Conservation (phyloP, 2,113 vertebrate genomes). For the Anarrhichthys ocellatus region DNA sequence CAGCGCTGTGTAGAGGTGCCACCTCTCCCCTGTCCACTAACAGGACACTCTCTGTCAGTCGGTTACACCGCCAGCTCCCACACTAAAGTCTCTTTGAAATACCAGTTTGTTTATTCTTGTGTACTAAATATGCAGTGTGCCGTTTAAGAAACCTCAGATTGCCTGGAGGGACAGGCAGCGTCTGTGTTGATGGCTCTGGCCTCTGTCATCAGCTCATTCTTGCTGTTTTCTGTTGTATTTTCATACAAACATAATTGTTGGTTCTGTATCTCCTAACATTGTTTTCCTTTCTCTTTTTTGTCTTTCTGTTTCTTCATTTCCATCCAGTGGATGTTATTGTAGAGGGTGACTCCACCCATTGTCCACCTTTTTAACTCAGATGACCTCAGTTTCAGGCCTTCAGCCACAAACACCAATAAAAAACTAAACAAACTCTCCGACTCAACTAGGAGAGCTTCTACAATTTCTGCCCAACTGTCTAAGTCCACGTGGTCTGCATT, state of each 20-base stretch:
- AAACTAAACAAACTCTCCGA: background rate
- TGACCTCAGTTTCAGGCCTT: background rate
- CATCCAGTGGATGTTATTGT: background rate
- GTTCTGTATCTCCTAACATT: background rate
- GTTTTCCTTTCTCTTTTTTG: background rate
- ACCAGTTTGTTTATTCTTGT: constrained; percentile 67
- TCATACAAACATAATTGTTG: background rate
- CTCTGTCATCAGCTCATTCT: constrained; percentile 20
- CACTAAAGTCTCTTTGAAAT: constrained; percentile 79
- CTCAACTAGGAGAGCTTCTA: too few relatives aligned
- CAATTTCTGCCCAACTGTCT: background rate
- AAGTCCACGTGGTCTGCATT: background rate
- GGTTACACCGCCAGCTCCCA: constrained; percentile 51
- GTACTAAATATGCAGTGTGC: constrained; percentile 59
- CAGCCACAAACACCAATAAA: background rate
- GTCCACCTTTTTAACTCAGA: background rate
- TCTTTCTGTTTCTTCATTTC: background rate
- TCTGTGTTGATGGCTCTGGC: constrained; percentile 23
- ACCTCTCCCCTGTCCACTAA: constrained; percentile 58
- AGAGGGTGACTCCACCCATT: background rate
- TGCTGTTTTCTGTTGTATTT: constrained; percentile 10
- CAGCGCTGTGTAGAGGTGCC: constrained; percentile 73
- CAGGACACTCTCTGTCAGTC: constrained; percentile 77
- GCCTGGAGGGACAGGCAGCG: constrained; percentile 33
- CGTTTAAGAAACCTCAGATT: constrained; percentile 62